A percentile compares a stretch with the other conserved stretches of the same genome.
Evolutionary conservation across 2,888 invertebrate species (phyloP).

Genomic region (Aspidiotus destructor): DNA sequence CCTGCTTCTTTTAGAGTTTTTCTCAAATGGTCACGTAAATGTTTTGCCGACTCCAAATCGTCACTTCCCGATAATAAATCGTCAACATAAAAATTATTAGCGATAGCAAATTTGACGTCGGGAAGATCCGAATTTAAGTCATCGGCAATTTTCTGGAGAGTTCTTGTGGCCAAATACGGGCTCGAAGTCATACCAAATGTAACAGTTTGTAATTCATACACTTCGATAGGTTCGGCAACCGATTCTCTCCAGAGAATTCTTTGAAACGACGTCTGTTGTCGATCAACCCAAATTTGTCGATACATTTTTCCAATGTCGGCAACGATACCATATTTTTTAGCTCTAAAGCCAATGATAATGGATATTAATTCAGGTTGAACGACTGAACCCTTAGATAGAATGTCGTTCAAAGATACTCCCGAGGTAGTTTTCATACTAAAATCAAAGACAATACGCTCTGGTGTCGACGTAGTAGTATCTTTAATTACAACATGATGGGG

Average conservation of each 20-base stretch:
- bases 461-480: background rate
- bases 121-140: background rate
- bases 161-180: background rate
- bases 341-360: background rate
- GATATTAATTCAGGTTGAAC: background rate
- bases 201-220: background rate
- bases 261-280: background rate
- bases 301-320: background rate
- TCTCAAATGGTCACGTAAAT: constrained; percentile 34
- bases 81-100: background rate
- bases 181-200: background rate
- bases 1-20: background rate
- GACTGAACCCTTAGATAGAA: background rate
- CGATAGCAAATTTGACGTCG: background rate
- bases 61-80: background rate
- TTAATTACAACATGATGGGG: background rate
- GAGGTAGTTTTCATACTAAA: background rate
- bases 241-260: background rate
- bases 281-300: background rate
- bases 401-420: background rate
- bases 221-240: background rate
- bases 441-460: background rate
- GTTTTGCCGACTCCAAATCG: constrained; percentile 13
- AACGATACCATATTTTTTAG: background rate
- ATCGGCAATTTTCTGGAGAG: background rate